Evolutionary conservation across 2,113 vertebrate species (phyloP).

Genomic region (Mustela nigripes): DNA sequence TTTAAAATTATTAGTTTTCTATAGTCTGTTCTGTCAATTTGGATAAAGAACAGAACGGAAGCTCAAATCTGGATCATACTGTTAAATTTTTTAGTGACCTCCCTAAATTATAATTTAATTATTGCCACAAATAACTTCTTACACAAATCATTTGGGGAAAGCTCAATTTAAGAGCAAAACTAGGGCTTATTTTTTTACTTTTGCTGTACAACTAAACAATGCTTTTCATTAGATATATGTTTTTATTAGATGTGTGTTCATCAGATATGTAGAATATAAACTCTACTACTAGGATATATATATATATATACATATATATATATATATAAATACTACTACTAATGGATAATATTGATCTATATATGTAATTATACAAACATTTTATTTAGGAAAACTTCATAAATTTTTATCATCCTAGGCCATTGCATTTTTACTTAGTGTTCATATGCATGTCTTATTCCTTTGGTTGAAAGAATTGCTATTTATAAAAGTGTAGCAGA

Average conservation of each 20-base stretch:
- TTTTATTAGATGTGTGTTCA: not conserved
- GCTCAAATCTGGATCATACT: not conserved
- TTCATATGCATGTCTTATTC: not conserved
- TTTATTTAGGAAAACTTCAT: not conserved
- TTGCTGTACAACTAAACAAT: not conserved
- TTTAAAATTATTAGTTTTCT: not conserved
- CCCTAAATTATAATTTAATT: not conserved
- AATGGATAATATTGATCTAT: not conserved
- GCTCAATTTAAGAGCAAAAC: not conserved
- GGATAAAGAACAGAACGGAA: not conserved
- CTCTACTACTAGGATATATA: not conserved
- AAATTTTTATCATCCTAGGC: not conserved
- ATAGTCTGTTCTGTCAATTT: not conserved
- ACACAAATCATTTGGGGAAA: not conserved
- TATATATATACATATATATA: not conserved
- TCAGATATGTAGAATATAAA: not conserved
- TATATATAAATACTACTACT: not conserved
- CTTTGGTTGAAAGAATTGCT: not conserved
- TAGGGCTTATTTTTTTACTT: not conserved
- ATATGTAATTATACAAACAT: not conserved
- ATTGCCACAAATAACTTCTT: not conserved
- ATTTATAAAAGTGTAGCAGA: not conserved
- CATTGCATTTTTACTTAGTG: not conserved
- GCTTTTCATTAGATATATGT: not conserved
- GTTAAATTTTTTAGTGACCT: conserved; percentile 9